Conservation (phyloP, 2,888 invertebrate genomes). For the Cryptus viduatorius region DNA sequence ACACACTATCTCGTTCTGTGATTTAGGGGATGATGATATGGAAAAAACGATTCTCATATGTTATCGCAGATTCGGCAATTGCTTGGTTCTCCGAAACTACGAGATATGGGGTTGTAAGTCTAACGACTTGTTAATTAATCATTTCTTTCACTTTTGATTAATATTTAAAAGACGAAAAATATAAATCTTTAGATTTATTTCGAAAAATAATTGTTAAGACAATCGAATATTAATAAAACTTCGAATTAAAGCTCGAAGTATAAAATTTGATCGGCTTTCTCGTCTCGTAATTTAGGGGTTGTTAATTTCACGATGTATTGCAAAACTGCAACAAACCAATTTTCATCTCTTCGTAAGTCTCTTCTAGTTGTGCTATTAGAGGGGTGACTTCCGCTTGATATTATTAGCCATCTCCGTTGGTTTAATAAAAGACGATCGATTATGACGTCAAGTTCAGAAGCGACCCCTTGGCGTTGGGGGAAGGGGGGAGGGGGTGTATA, state of each 20-base stretch:
- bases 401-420: conserved; percentile 55
- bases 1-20: conserved; percentile 17
- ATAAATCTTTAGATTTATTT: no score
- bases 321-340: conserved; percentile 2
- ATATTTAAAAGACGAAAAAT: not conserved
- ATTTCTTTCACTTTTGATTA: not conserved
- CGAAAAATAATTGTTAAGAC: no score
- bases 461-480: conserved; percentile 62
- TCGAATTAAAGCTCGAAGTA: not conserved
- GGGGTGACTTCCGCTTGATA: conserved; percentile 48
- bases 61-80: not conserved
- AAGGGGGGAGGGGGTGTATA: not conserved
- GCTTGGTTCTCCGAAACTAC: not conserved
- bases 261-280: not conserved
- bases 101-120: not conserved
- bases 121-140: not conserved
- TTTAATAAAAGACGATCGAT: conserved; percentile 70
- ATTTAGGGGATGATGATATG: conserved; percentile 46
- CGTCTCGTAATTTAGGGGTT: not conserved
- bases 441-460: conserved; percentile 69
- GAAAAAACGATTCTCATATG: conserved; percentile 5
- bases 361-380: not conserved
- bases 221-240: no score
- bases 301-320: not conserved
- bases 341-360: not conserved